Evolutionary conservation across 1,140 invertebrate genomes (phyloP).

Genomic region (Apis dorsata): DNA sequence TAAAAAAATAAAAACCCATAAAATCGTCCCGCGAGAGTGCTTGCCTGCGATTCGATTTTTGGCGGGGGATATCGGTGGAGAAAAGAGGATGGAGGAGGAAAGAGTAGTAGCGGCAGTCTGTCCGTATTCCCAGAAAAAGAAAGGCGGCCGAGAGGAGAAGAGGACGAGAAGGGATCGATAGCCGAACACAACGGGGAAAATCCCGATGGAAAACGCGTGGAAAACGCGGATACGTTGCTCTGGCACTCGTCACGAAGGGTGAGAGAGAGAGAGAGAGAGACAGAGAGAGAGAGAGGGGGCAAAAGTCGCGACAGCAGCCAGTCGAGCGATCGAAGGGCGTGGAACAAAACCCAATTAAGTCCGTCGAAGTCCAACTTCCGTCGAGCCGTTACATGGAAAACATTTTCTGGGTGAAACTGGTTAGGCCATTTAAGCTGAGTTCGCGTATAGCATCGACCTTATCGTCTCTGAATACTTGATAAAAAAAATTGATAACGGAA

Average conservation of each 20-base stretch:
- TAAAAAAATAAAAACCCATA: slow-evolving; percentile 31
- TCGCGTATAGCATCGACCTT: slow-evolving; percentile 30
- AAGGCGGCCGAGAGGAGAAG: slow-evolving; percentile 31
- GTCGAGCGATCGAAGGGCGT: slow-evolving; percentile 62
- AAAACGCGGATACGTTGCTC: slow-evolving; percentile 55
- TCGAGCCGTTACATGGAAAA: slow-evolving; percentile 59
- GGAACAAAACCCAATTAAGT: slow-evolving; percentile 67
- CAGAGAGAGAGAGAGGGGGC: slow-evolving; percentile 30
- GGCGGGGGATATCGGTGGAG: slow-evolving; percentile 24
- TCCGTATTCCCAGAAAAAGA: slow-evolving; percentile 50
- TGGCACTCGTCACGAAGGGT: slow-evolving; percentile 41
- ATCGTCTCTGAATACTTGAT: slow-evolving; percentile 27
- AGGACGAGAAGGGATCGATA: slow-evolving; percentile 57
- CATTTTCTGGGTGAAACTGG: slow-evolving; percentile 63
- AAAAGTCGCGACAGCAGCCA: slow-evolving; percentile 46
- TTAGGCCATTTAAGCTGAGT: slow-evolving; percentile 64
- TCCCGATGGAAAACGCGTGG: slow-evolving; percentile 60
- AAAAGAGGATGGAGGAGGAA: neutral
- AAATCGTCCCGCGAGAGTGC: slow-evolving; percentile 40
- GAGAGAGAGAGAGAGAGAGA: slow-evolving; percentile 40
- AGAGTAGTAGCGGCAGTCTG: slow-evolving; percentile 36
- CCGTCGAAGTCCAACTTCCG: slow-evolving; percentile 62
- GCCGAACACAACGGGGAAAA: slow-evolving; percentile 64
- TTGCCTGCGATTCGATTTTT: slow-evolving; percentile 59
- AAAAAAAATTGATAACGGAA: neutral